Base-by-base conservation (phyloP, 2,113 vertebrate species). In the Prinia subflava region DNA sequence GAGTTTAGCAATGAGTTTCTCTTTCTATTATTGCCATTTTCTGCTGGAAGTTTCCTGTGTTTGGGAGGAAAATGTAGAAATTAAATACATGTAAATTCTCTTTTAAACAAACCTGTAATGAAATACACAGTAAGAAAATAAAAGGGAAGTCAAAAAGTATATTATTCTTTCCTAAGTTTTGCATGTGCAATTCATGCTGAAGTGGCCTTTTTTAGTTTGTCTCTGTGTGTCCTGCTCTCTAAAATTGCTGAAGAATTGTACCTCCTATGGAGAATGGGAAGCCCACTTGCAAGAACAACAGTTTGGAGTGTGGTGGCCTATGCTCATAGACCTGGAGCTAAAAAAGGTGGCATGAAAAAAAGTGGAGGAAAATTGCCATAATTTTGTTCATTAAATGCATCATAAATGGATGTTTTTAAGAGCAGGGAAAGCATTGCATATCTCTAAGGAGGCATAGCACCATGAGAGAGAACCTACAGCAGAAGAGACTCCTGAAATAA, bases 61-160 rank as follows among this genome's bases (percentile, higher is more conserved):
- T 83, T 60, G 9, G 14, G 11, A 52, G 3, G 16, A 85, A 85
- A 88, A 79, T 1, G 5, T 1, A 47, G 9, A 75, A 53, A 53
- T 35, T 13, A 50, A 69, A 89, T 18, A 35, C 53, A 25, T 68
- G 8, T 3, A 76, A 17, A 42, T 44, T 50, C 6, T 12, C 3
- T 75, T 27, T 60, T 46, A 52, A 15, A 46, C 0, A 0, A 57
- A 3, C 9, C 31, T 49, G 6, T 11, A 21, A 62, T 33, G 5
- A 62, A 49, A 84, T 9, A 14, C 3, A 35, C 1, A 52, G 4
- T 13, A 21, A 44, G n/a, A 57, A 31, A 12, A 27, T 10, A 13
- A 12, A n/a, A 24, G 24, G 7, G 2, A 28, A 49, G 2, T 6
- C 8, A 56, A 39, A 63, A 76, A 8, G 0, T 18, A 11, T 25